phyloP scores from a whole-genome alignment of 2,888 invertebrate genomes.

The Stenichneumon culpator region DNA sequence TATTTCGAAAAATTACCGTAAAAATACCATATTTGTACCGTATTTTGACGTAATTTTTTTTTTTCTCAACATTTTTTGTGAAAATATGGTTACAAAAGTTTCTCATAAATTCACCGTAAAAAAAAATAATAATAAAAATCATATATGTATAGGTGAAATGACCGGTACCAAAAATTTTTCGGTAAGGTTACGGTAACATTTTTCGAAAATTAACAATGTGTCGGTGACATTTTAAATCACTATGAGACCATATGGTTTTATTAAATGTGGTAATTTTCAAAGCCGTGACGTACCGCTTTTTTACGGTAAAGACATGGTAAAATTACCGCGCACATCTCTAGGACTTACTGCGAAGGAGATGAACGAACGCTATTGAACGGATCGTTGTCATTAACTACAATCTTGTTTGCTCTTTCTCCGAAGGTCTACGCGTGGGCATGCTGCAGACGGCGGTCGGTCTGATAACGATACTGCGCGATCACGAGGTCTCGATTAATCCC shows the following conservation, averaged over 20 bases:
- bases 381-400: neutral
- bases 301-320: no score
- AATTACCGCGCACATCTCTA: no score
- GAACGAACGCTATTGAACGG: no score
- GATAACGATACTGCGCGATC: slow-evolving; percentile 75
- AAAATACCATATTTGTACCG: neutral
- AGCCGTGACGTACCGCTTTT: no score
- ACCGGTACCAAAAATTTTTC: no score
- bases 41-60: neutral
- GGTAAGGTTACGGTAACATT: no score
- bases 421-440: slow-evolving; percentile 75
- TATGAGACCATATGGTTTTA: no score
- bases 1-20: neutral
- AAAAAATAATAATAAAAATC: neutral
- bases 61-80: neutral
- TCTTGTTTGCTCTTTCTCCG: neutral
- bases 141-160: no score
- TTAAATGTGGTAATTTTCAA: no score
- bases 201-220: no score
- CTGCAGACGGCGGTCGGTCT: slow-evolving; percentile 76
- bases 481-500: slow-evolving; percentile 75
- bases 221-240: no score
- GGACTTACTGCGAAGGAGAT: no score
- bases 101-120: neutral
- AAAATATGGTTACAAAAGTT: neutral